Percentiles rank a stretch among this genome's conserved stretches.
Evolutionary conservation across 2,113 vertebrate species (phyloP).

Genomic region (Callionymus lyra): DNA sequence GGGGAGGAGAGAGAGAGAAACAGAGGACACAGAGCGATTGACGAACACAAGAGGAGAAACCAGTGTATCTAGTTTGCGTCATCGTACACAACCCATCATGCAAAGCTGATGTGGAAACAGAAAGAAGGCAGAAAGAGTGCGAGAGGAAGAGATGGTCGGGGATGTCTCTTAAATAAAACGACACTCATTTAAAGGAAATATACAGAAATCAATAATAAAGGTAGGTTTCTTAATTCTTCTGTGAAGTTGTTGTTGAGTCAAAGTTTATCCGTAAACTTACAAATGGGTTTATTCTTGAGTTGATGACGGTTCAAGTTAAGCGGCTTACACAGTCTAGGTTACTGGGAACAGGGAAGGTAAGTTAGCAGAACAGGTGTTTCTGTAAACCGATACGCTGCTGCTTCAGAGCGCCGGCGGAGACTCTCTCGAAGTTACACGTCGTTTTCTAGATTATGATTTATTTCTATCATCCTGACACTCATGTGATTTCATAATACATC

Average conservation of each 20-base stretch:
- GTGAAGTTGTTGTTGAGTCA: neutral
- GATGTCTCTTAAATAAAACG: neutral
- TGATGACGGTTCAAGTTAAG: slow-evolving; percentile 1
- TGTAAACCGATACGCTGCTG: slow-evolving; percentile 59
- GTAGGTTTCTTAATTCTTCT: too few species aligned
- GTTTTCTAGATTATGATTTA: neutral
- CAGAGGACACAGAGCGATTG: slow-evolving; percentile 2
- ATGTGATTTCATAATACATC: too few species aligned
- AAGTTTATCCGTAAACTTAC: neutral
- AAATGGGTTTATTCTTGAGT: slow-evolving; percentile 3
- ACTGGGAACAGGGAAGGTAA: slow-evolving; percentile 36
- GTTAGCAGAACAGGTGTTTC: slow-evolving; percentile 54
- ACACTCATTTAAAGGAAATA: too few species aligned
- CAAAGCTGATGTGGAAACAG: slow-evolving; percentile 50
- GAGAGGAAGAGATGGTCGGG: slow-evolving; percentile 9
- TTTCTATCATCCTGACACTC: too few species aligned
- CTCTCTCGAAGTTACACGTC: neutral
- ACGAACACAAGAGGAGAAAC: slow-evolving; percentile 49
- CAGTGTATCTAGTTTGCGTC: slow-evolving; percentile 62
- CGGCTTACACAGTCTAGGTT: slow-evolving; percentile 33
- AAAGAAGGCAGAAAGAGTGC: slow-evolving; percentile 10
- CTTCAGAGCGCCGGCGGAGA: slow-evolving; percentile 6
- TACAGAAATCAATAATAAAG: too few species aligned
- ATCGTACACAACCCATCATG: slow-evolving; percentile 53
- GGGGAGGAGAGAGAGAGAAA: slow-evolving; percentile 38